Base-by-base conservation (phyloP, 2,797 vertebrate species). In the Thalassophryne amazonica region DNA sequence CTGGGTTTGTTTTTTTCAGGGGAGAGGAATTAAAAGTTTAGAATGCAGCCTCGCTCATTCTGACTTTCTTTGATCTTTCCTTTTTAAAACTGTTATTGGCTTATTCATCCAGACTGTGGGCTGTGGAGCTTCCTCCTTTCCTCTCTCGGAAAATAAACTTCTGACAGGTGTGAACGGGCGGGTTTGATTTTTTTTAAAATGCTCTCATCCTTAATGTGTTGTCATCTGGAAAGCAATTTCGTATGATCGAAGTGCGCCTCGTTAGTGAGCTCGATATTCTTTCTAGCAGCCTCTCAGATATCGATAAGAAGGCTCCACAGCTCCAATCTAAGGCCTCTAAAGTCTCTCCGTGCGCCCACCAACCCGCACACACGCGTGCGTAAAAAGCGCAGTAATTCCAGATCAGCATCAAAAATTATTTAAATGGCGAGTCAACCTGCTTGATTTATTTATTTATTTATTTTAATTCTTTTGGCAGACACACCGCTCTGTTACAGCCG, bases 171-270 rank as follows among this genome's bases (percentile, higher is more conserved):
- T 53, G 58, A 30, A 60, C n/a, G 53, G 43, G 65, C 51, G 50
- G 20, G 34, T 73, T 73, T 76, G 53, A 72, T 76, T 72, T 69
- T 53, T 55, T 4, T 16, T 11, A 80, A 82, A 80, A 71, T 58
- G 47, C 42, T 79, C 68, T 80, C 65, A 75, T 77, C 76, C 76
- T 83, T 78, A 78, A 81, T 80, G 75, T 80, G 80, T 77, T 81
- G 76, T 82, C 78, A 81, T 80, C 63, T 82, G 84, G 66, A 85
- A 84, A 81, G 69, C 77, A 78, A 73, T 81, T 73, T 75, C 40
- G 50, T 73, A 69, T 81, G 80, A 85, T 80, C 81, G 87, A 85
- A 86, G 79, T 78, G 79, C 65, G 72, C 84, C 83, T 86, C 70
- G 80, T 85, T 86, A 85, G 76, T 73, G 68, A 74, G 78, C 66